These are phyloP conservation scores for Heliconius charithonia DNA, from an alignment of 2,888 invertebrate species.

Conservation along the genomic window DNA sequence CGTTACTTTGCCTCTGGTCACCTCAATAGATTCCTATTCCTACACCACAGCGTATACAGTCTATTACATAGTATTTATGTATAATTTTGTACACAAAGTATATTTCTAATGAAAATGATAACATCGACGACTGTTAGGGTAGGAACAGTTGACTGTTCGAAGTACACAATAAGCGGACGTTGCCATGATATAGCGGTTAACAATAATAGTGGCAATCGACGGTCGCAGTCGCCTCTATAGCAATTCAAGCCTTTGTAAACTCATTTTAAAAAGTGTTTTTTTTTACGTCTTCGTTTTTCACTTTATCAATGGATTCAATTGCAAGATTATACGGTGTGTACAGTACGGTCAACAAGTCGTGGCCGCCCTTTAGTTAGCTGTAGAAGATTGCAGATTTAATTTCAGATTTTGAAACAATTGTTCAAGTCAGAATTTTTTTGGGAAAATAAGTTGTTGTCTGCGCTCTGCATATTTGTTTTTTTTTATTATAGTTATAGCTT, in stretches of 20 bases:
- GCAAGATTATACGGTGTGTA: background rate
- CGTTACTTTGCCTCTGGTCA: too few species aligned
- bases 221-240: conserved; percentile 51
- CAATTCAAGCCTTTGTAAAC: conserved; percentile 43
- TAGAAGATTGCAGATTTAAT: too few species aligned
- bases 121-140: conserved; percentile 52
- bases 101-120: conserved; percentile 59
- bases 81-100: background rate
- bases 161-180: conserved; percentile 78
- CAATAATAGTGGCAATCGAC: conserved; percentile 67
- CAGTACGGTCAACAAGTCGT: too few species aligned
- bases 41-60: too few species aligned
- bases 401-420: too few species aligned
- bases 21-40: too few species aligned
- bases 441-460: background rate
- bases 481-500: too few species aligned
- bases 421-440: too few species aligned
- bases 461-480: background rate
- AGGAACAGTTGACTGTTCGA: conserved; percentile 68
- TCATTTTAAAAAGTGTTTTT: conserved; percentile 24
- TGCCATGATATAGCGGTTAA: conserved; percentile 63
- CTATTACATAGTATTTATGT: background rate
- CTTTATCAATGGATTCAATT: conserved; percentile 4
- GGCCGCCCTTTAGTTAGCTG: too few species aligned
- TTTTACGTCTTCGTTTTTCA: conserved; percentile 15